Conservation (phyloP, 2,888 invertebrate genomes). For the Ormyrus rosae region DNA sequence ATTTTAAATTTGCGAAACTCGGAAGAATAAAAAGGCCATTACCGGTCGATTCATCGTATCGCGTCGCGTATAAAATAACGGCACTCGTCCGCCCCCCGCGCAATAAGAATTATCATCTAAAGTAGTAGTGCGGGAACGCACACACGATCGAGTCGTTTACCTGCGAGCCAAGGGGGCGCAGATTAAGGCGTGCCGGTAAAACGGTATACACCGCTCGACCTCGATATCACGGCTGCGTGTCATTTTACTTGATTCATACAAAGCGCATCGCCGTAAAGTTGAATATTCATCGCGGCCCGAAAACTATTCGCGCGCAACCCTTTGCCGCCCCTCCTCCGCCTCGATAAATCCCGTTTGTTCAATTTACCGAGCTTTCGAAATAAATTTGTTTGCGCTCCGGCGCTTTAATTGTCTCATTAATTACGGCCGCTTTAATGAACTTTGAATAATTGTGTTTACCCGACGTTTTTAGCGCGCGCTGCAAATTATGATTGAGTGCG, state of each 20-base stretch:
- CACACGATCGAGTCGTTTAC: constrained; percentile 35
- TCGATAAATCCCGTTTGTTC: constrained; percentile 53
- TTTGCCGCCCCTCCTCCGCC: background rate
- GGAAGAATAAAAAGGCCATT: background rate
- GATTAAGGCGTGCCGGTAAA: constrained; percentile 58
- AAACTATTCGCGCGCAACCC: constrained; percentile 24
- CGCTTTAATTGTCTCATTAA: constrained; percentile 58
- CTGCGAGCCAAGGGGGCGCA: background rate
- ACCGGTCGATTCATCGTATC: background rate
- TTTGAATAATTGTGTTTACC: constrained; percentile 58
- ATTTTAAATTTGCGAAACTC: no score
- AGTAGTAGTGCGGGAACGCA: constrained; percentile 27
- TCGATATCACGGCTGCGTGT: constrained; percentile 59
- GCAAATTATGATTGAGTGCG: constrained; percentile 54
- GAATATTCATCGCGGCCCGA: constrained; percentile 47
- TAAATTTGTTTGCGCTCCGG: constrained; percentile 55
- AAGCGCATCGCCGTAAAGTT: constrained; percentile 49
- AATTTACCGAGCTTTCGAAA: constrained; percentile 57
- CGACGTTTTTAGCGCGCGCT: constrained; percentile 55
- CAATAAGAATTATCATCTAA: constrained; percentile 30
- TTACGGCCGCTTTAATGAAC: constrained; percentile 57
- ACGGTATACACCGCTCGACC: constrained; percentile 57
- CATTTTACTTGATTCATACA: constrained; percentile 56
- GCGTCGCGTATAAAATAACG: constrained; percentile 1
- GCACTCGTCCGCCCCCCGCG: background rate